Conservation (phyloP, 2,797 vertebrate species). For the Pygocentrus nattereri region DNA sequence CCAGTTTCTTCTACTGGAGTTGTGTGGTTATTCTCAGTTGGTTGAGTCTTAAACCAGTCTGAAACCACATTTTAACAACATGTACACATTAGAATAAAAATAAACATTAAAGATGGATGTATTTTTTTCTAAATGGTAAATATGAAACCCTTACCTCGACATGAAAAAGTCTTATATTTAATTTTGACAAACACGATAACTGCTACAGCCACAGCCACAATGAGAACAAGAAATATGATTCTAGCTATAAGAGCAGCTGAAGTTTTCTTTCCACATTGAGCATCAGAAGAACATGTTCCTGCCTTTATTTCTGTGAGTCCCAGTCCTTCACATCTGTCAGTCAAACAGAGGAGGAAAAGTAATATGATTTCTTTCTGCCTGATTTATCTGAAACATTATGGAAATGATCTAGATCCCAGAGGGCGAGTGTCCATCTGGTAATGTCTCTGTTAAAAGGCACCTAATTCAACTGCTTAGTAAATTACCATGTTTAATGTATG, state of each 20-base stretch:
- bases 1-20: background rate
- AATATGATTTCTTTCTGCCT: background rate
- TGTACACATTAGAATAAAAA: too few species aligned
- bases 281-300: conserved; percentile 59
- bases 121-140: too few species aligned
- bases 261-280: conserved; percentile 39
- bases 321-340: conserved; percentile 50
- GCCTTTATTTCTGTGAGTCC: conserved; percentile 30
- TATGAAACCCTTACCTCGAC: background rate
- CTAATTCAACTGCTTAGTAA: too few species aligned
- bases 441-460: too few species aligned
- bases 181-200: background rate
- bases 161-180: background rate
- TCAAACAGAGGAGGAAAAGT: background rate
- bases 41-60: too few species aligned
- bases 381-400: too few species aligned
- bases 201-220: background rate
- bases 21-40: background rate
- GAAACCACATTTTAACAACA: background rate
- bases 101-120: too few species aligned
- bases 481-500: too few species aligned
- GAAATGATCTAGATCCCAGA: too few species aligned
- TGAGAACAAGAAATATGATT: background rate
- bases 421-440: too few species aligned
- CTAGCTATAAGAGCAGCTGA: background rate